Percentiles rank a stretch among this genome's conserved stretches.
Conservation (phyloP, 2,113 vertebrate species). For the Xenus cinereus region DNA sequence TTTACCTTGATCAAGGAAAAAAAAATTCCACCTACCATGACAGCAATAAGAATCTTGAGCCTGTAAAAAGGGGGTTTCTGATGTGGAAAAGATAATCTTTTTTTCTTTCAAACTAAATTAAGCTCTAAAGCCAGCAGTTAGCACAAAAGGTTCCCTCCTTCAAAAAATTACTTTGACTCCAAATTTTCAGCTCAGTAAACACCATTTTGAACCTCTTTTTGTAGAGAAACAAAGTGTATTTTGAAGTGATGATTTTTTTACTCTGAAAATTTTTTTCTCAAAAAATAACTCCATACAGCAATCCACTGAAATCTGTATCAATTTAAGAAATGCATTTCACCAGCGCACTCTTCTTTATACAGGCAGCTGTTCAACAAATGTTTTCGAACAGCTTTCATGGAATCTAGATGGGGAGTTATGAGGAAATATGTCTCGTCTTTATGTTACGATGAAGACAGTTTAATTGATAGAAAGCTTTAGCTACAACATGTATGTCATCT, state of each 20-base stretch:
- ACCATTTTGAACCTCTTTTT: not conserved
- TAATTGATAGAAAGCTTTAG: not conserved
- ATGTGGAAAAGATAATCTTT: not conserved
- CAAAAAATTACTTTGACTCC: not conserved
- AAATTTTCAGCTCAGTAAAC: not conserved
- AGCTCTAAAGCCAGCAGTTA: not conserved
- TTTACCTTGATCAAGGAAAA: not conserved
- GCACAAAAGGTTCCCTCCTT: not conserved
- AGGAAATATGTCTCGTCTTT: not conserved
- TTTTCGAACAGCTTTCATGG: not conserved
- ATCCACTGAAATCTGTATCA: not conserved
- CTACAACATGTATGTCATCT: not conserved
- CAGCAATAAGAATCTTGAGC: not conserved
- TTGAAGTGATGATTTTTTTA: not conserved
- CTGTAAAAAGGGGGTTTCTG: not conserved
- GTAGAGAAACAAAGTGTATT: not conserved
- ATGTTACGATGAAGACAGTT: not conserved
- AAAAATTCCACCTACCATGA: not conserved
- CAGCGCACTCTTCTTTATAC: not conserved
- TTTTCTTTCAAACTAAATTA: not conserved
- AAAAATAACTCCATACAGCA: not conserved
- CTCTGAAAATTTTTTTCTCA: not conserved
- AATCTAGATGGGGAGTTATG: not conserved
- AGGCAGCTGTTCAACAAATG: constrained; percentile 58
- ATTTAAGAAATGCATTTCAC: constrained; percentile 21